A percentile compares a stretch with the other conserved stretches of the same genome.
These are phyloP conservation scores for Chaenodraco wilsoni DNA, from an alignment of 2,797 vertebrate species.

Conservation along the genomic window DNA sequence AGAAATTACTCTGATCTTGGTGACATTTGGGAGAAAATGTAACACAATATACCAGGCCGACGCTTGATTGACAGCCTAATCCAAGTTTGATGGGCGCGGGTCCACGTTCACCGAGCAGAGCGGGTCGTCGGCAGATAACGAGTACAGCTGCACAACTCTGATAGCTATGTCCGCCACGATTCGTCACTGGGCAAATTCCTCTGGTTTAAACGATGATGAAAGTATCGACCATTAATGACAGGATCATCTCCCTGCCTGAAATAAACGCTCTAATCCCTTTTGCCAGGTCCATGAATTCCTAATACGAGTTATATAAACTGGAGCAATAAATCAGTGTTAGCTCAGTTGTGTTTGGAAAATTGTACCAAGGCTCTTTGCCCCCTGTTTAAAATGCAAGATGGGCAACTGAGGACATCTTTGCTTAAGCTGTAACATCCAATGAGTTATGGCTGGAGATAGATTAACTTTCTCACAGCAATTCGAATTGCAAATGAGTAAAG, in stretches of 20 bases:
- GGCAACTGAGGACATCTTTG: constrained; percentile 90
- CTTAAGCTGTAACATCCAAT: constrained; percentile 92
- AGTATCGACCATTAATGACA: constrained; percentile 99
- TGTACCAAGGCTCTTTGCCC: constrained; percentile 88
- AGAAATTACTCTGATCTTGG: constrained; percentile 99
- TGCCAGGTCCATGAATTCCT: constrained; percentile 99
- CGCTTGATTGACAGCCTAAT: constrained; percentile 99
- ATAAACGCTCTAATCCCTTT: constrained; percentile 99
- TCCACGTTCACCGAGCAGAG: constrained; percentile 92
- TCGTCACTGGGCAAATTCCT: constrained; percentile 99
- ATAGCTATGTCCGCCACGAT: constrained; percentile 95
- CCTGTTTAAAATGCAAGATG: constrained; percentile 95
- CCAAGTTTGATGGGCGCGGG: constrained; percentile 97
- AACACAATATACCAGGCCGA: constrained; percentile 93
- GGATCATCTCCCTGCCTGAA: constrained; percentile 99
- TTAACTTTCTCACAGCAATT: constrained; percentile 88
- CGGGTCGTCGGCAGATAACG: constrained; percentile 95
- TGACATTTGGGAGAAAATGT: constrained; percentile 99
- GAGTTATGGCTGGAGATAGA: constrained; percentile 91
- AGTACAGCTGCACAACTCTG: constrained; percentile 99
- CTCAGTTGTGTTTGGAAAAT: constrained; percentile 99
- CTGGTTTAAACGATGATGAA: constrained; percentile 99
- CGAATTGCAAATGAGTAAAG: constrained; percentile 87
- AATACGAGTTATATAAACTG: constrained; percentile 99
- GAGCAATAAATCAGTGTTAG: constrained; percentile 99